A percentile compares a stretch with the other conserved stretches of the same genome.
Evolutionary conservation across 2,113 vertebrate genomes (phyloP).

Genomic region (Otus sunia): DNA sequence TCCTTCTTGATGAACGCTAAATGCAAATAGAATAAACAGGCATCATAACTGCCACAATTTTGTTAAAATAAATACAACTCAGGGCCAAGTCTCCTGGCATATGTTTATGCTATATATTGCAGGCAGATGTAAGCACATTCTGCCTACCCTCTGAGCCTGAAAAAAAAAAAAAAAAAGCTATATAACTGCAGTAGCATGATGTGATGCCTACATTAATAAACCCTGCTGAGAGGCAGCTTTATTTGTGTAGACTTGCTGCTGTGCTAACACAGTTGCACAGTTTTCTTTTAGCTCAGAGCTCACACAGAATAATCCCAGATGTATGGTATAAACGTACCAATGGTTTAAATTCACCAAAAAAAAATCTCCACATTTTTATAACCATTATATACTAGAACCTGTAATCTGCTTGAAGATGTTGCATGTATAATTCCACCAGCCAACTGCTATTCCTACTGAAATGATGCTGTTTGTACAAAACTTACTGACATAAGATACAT

Average conservation of each 20-base stretch:
- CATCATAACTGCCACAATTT: neutral
- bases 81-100: neutral
- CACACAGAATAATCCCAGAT: neutral
- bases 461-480: neutral
- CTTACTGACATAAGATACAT: neutral
- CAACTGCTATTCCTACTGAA: neutral
- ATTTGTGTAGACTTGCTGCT: constrained; percentile 3
- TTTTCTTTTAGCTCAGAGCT: neutral
- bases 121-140: neutral
- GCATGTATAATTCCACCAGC: neutral
- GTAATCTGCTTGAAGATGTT: neutral
- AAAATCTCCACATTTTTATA: neutral
- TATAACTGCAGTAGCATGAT: neutral
- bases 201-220: constrained; percentile 20
- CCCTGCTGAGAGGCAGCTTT: constrained; percentile 25
- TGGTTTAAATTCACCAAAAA: neutral
- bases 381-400: neutral
- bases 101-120: neutral
- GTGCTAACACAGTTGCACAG: neutral
- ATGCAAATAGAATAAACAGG: neutral
- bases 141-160: neutral
- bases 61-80: neutral
- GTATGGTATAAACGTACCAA: neutral
- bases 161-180: neutral
- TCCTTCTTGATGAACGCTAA: neutral